Base-by-base conservation (phyloP, 2,888 invertebrate species). In the Eledona agricola region DNA sequence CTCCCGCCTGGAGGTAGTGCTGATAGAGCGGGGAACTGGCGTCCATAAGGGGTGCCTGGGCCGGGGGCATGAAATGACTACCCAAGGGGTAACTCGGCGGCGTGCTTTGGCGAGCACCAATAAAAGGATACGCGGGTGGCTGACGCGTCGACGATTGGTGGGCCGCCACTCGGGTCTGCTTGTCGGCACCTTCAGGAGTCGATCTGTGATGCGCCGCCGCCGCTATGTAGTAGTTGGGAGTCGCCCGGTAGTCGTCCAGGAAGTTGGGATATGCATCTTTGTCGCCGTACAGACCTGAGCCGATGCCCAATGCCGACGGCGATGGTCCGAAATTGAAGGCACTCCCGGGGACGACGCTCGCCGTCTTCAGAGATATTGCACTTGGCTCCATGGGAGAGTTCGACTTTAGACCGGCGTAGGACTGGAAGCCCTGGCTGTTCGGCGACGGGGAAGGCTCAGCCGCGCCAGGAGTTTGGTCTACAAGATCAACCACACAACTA, bases 251-350 rank as follows among this genome's bases (percentile, higher is more conserved):
- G 61, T 88, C 87, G 63, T 88, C 88, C 38, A 88, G 78, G 70
- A 87, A 88, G 23, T 84, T 84, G 54, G 83, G 78, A 72, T 87
- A 88, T 25, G 83, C 82, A 61, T 83, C 79, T 67, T 85, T 86
- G 29, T 87, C 87, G 3, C 79, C 80, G 63, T 85, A 85, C 29
- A 86, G 72, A 7, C 83, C 81, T 6, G 83, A 72, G 49, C 78
- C 72, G 43, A 84, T 73, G 26, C 80, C 77, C 67, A 87, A 77
- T 2, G 78, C 77, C 51, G 83, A 80, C 2, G 87, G 80, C 0
- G 88, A 79, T 2, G 89, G 81, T 9, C 89, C 89, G 69, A 91
- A 93, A 72, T 91, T 92, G 66, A 92, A 93, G 37, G 92, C 90
- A 76, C 90, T 90, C 13, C 89, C 87, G 3, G 91, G 85, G 57